Evolutionary conservation across 2,113 vertebrate genomes (phyloP).

Genomic region (Catharus fuscescens): DNA sequence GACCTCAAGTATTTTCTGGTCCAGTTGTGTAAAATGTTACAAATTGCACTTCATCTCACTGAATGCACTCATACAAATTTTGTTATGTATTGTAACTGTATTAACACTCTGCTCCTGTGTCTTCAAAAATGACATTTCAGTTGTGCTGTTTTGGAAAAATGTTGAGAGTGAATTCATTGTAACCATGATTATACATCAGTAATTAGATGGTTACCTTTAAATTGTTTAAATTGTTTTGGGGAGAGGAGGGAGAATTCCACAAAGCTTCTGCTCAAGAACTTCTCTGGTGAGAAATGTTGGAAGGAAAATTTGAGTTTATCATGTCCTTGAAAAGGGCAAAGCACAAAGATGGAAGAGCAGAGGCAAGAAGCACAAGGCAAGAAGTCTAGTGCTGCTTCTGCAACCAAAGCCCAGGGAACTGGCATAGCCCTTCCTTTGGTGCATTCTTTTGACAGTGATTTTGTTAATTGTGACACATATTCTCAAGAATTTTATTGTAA

Average conservation of each 20-base stretch:
- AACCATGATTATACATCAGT: not conserved
- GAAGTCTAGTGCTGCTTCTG: not conserved
- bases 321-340: conserved; percentile 6
- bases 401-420: not conserved
- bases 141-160: not conserved
- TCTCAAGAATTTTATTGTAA: not conserved
- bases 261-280: not conserved
- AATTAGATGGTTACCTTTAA: not conserved
- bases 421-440: not conserved
- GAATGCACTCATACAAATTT: not conserved
- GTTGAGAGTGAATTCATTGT: not conserved
- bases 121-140: not conserved
- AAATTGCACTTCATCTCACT: not conserved
- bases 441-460: not conserved
- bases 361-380: not conserved
- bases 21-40: not conserved
- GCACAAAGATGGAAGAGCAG: not conserved
- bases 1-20: not conserved
- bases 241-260: not conserved
- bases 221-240: not conserved
- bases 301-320: not conserved
- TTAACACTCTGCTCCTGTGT: not conserved
- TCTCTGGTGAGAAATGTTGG: not conserved
- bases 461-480: not conserved
- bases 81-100: not conserved